These are phyloP conservation scores for Ispidina lecontei DNA, from an alignment of 2,797 vertebrate genomes.

Conservation along the genomic window DNA sequence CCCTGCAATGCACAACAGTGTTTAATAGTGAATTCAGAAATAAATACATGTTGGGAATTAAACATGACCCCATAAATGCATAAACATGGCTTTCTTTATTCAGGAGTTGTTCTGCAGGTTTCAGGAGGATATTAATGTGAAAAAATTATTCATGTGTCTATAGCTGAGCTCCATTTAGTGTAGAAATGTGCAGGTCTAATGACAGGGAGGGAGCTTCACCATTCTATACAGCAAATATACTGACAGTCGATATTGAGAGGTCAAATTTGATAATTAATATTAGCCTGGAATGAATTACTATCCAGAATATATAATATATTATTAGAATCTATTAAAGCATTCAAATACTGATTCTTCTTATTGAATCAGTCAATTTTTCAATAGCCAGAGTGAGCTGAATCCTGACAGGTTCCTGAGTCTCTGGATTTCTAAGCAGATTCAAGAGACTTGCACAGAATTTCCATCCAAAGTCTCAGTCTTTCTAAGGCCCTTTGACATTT, in stretches of 20 bases:
- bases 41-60: neutral
- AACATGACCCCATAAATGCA: neutral
- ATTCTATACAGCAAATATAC: neutral
- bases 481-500: neutral
- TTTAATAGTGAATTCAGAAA: neutral
- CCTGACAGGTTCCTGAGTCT: neutral
- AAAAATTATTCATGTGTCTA: neutral
- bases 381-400: neutral
- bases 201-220: neutral
- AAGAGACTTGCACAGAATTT: neutral
- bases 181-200: neutral
- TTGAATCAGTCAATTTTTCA: neutral
- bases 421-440: neutral
- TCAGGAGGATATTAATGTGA: neutral
- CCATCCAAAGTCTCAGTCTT: neutral
- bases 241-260: rapidly evolving
- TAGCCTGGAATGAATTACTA: neutral
- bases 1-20: neutral
- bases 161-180: neutral
- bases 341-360: neutral
- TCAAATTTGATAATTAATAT: neutral
- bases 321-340: neutral
- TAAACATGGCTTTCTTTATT: neutral
- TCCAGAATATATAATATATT: too few species aligned
- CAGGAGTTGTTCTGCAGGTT: neutral